Evolutionary conservation across 2,113 vertebrate species (phyloP).

Genomic region (Isichthys henryi): DNA sequence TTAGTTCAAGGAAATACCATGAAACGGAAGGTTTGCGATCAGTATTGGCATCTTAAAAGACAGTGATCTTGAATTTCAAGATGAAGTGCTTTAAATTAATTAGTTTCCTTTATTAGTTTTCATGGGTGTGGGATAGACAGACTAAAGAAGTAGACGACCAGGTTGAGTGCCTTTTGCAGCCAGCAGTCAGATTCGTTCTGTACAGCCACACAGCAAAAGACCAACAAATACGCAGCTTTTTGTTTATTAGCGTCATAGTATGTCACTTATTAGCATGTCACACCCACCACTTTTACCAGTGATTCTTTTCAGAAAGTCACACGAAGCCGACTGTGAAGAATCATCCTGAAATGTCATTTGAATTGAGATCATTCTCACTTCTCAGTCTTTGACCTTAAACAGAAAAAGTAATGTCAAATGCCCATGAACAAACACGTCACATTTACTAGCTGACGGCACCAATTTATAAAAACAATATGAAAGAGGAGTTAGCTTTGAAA

Average conservation of each 20-base stretch:
- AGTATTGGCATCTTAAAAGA: neutral
- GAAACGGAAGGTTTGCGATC: neutral
- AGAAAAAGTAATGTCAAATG: neutral
- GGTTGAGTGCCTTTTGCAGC: neutral
- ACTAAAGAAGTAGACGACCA: neutral
- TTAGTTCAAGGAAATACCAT: neutral
- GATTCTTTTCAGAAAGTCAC: neutral
- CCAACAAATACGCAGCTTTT: neutral
- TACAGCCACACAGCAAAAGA: neutral
- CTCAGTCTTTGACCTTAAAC: neutral
- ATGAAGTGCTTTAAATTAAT: neutral
- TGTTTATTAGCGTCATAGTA: neutral
- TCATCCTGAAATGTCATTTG: neutral
- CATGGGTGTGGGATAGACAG: neutral
- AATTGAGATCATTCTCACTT: neutral
- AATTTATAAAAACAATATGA: neutral
- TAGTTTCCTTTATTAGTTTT: neutral
- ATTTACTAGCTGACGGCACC: neutral
- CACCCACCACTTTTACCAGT: neutral
- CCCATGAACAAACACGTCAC: neutral
- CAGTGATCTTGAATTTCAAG: neutral
- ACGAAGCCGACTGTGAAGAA: neutral
- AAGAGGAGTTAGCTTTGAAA: neutral
- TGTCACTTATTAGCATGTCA: conserved; percentile 6
- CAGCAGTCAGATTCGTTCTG: neutral